Evolutionary conservation across 2,888 invertebrate species (phyloP).

Genomic region (Plemyria rubiginata): DNA sequence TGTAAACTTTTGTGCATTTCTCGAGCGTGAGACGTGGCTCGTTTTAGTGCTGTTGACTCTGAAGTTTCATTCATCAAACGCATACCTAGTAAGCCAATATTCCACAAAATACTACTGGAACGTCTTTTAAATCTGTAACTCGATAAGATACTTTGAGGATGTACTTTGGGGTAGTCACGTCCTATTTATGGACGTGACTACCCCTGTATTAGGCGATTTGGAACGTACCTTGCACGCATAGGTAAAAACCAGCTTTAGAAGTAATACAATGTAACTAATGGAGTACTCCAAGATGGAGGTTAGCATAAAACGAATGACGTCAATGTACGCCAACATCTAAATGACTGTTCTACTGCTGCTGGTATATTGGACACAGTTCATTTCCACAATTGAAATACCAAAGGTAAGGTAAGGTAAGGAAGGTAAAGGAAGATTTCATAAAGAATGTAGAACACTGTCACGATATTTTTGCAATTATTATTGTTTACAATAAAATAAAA

Average conservation of each 20-base stretch:
- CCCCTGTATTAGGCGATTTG: too few relatives aligned
- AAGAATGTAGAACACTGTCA: too few relatives aligned
- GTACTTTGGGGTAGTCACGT: too few relatives aligned
- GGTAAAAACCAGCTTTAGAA: background rate
- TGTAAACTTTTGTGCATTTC: constrained; percentile 40
- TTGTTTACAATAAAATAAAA: too few relatives aligned
- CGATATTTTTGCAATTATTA: too few relatives aligned
- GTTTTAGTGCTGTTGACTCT: constrained; percentile 14
- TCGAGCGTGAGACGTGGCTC: constrained; percentile 19
- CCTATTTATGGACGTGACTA: too few relatives aligned
- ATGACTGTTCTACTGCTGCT: background rate
- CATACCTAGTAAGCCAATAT: background rate
- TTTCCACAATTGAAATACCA: background rate
- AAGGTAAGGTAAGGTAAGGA: background rate
- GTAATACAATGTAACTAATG: background rate
- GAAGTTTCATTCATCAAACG: constrained; percentile 6
- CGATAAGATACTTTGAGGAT: too few relatives aligned
- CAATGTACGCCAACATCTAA: background rate
- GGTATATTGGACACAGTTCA: background rate
- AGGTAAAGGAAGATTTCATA: too few relatives aligned
- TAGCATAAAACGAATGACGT: constrained; percentile 3
- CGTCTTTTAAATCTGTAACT: too few relatives aligned
- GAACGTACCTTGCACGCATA: background rate
- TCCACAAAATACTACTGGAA: too few relatives aligned
- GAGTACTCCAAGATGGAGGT: background rate